Evolutionary conservation across 2,797 vertebrate genomes (phyloP).

Genomic region (Onychomys torridus): DNA sequence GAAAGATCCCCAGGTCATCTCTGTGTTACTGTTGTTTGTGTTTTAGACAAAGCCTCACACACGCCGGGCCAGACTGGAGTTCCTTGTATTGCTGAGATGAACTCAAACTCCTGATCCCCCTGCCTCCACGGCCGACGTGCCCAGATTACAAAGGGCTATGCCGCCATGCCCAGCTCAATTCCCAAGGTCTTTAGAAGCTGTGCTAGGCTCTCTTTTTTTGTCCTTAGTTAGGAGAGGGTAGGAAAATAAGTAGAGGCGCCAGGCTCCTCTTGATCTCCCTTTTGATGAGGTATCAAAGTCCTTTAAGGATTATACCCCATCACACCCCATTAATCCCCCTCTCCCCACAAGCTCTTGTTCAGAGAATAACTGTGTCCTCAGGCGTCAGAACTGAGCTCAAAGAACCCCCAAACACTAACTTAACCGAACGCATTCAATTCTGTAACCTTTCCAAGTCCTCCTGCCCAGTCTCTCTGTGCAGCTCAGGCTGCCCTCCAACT

Average conservation of each 20-base stretch:
- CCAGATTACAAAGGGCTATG: not conserved
- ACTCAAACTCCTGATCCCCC: not conserved
- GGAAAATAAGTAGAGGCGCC: not conserved
- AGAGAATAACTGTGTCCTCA: not conserved
- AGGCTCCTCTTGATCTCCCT: not conserved
- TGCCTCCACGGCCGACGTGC: not conserved
- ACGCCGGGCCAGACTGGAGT: not conserved
- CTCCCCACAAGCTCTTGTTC: not conserved
- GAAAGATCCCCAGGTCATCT: not conserved
- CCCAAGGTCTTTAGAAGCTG: not conserved
- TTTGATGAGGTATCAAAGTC: not conserved
- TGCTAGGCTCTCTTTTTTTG: not conserved
- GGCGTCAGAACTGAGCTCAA: conserved; percentile 10
- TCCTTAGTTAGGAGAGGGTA: not conserved
- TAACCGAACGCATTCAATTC: conserved; percentile 30
- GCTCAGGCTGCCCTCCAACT: not conserved
- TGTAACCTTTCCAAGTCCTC: not conserved
- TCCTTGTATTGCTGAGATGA: not conserved
- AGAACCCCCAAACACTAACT: conserved; percentile 8
- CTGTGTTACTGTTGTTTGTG: not conserved
- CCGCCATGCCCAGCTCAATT: not conserved
- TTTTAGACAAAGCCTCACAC: not conserved
- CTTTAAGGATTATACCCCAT: not conserved
- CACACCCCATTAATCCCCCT: not conserved
- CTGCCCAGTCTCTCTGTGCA: not conserved